These are phyloP conservation scores for Karalla daura DNA, from an alignment of 2,797 vertebrate species.

Conservation along the genomic window DNA sequence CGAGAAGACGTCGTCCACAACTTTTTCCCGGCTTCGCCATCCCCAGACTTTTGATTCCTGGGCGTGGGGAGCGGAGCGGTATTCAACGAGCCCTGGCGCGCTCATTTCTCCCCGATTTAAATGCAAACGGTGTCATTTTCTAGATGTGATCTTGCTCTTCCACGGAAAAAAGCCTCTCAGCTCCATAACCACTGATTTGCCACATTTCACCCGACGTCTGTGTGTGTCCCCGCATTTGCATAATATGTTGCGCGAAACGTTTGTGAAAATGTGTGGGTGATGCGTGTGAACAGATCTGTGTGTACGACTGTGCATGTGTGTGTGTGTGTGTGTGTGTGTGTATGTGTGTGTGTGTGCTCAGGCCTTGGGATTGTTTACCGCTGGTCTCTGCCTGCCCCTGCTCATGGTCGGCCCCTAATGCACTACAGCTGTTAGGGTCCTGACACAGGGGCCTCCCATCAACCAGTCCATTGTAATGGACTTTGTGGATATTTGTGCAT, in stretches of 20 bases:
- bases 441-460: slow-evolving; percentile 77
- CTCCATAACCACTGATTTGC: slow-evolving; percentile 64
- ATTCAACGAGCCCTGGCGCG: slow-evolving; percentile 22
- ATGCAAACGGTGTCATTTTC: slow-evolving; percentile 71
- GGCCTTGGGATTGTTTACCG: slow-evolving; percentile 80
- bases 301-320: slow-evolving; percentile 51
- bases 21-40: slow-evolving; percentile 15
- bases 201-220: slow-evolving; percentile 49
- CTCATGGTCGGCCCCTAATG: slow-evolving; percentile 87
- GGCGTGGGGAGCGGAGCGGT: slow-evolving; percentile 23
- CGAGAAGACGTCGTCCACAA: slow-evolving; percentile 12
- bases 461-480: slow-evolving; percentile 77
- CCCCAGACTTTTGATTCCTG: slow-evolving; percentile 27
- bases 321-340: slow-evolving; percentile 34
- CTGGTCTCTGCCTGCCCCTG: slow-evolving; percentile 77
- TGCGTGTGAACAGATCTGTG: slow-evolving; percentile 39
- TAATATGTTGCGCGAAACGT: slow-evolving; percentile 56
- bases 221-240: slow-evolving; percentile 56
- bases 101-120: slow-evolving; percentile 72
- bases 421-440: slow-evolving; percentile 88
- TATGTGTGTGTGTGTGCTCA: slow-evolving; percentile 50
- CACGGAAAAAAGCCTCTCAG: slow-evolving; percentile 51
- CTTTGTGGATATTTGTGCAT: slow-evolving; percentile 38
- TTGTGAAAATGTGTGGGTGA: slow-evolving; percentile 61
- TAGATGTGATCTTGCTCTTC: slow-evolving; percentile 58